Evolutionary conservation across 2,113 vertebrate genomes (phyloP).

Genomic region (Leptosomus discolor): DNA sequence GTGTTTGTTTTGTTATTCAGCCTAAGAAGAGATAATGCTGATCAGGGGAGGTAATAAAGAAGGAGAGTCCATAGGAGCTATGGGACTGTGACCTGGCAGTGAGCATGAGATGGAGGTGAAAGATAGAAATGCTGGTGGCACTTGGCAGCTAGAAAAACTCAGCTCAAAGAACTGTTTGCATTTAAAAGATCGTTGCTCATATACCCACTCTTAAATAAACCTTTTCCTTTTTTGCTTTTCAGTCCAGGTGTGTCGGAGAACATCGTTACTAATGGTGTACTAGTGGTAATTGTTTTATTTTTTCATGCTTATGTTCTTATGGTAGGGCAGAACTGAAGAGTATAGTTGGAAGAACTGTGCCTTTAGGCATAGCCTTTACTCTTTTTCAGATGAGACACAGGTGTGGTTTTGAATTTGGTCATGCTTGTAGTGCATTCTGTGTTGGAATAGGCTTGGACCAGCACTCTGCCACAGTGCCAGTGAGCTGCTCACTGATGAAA

Average conservation of each 20-base stretch:
- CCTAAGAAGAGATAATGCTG: neutral
- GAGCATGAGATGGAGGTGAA: rapidly evolving
- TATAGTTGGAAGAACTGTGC: neutral
- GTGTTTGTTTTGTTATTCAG: neutral
- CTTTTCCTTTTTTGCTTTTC: constrained; percentile 2
- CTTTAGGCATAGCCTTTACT: neutral
- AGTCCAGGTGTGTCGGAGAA: constrained; percentile 56
- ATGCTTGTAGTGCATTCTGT: neutral
- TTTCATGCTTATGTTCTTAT: neutral
- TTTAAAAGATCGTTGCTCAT: neutral
- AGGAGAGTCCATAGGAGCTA: neutral
- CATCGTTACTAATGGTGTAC: constrained; percentile 63
- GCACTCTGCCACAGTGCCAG: neutral
- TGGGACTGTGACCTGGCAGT: neutral
- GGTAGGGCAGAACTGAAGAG: neutral
- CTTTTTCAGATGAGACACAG: neutral
- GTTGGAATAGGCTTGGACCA: neutral
- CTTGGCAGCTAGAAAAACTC: neutral
- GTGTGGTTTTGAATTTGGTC: neutral
- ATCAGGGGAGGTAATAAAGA: neutral
- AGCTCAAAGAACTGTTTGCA: neutral
- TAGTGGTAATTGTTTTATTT: constrained; percentile 53
- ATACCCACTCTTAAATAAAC: neutral
- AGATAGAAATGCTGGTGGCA: neutral
- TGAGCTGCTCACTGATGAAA: neutral